Evolutionary conservation across 2,797 vertebrate species (phyloP).

Genomic region (Scolopax bukidnonensis): DNA sequence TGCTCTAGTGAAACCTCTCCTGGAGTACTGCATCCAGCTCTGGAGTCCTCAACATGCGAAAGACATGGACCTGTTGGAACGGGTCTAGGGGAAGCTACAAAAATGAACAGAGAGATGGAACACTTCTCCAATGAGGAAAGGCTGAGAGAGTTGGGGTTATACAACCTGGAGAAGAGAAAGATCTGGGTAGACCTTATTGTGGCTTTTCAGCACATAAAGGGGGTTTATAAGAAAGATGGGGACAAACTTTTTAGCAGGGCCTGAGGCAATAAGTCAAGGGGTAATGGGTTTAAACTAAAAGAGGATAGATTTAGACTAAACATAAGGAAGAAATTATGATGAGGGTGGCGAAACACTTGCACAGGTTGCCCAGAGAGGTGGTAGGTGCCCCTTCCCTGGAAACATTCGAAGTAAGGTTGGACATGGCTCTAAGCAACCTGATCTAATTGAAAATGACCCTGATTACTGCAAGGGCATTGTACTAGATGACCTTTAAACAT

Average conservation of each 20-base stretch:
- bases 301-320: background rate
- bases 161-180: background rate
- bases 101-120: background rate
- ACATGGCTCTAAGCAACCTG: background rate
- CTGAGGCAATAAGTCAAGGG: background rate
- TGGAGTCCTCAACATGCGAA: background rate
- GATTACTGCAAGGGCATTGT: background rate
- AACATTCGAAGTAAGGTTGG: background rate
- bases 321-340: background rate
- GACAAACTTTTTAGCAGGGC: background rate
- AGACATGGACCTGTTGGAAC: background rate
- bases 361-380: background rate
- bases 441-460: background rate
- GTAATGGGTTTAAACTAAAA: background rate
- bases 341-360: background rate
- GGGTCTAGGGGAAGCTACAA: background rate
- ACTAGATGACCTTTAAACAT: background rate
- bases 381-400: background rate
- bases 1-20: background rate
- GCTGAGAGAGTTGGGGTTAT: background rate
- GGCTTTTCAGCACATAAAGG: background rate
- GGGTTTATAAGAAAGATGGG: background rate
- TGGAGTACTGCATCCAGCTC: background rate
- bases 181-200: too few relatives aligned
- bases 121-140: background rate